Evolutionary conservation across 2,113 vertebrate species (phyloP).

Genomic region (Alosa alosa): DNA sequence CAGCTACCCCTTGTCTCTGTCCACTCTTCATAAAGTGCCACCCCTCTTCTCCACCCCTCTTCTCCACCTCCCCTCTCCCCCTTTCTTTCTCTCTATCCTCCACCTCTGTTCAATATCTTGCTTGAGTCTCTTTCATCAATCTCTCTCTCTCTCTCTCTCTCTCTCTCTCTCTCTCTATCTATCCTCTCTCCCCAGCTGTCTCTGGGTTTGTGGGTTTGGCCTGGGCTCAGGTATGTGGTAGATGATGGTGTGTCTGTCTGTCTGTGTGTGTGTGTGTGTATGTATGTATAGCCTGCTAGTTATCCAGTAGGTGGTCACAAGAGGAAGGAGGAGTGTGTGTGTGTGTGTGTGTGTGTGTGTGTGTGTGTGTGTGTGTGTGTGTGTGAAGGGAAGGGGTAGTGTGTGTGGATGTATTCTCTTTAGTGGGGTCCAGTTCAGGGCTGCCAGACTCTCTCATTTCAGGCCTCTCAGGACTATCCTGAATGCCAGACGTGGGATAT

Average conservation of each 20-base stretch:
- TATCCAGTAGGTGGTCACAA: no score
- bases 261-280: not conserved
- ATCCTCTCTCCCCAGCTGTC: conserved; percentile 23
- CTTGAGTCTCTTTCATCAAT: not conserved
- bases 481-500: not conserved
- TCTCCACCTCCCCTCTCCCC: conserved; percentile 13
- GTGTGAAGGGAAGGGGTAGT: not conserved
- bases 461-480: not conserved
- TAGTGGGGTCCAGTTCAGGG: no score
- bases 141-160: conserved; percentile 10
- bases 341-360: not conserved
- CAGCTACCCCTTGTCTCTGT: not conserved
- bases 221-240: conserved; percentile 24
- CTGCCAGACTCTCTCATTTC: not conserved
- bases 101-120: not conserved
- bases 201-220: not conserved
- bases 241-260: not conserved
- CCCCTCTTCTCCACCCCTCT: not conserved
- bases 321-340: not conserved
- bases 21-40: not conserved
- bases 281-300: not conserved
- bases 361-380: conserved; percentile 2
- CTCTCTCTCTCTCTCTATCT: not conserved
- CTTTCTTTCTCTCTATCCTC: not conserved
- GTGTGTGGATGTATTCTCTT: not conserved